Conservation (phyloP, 2,797 vertebrate genomes). For the Channa striata region DNA sequence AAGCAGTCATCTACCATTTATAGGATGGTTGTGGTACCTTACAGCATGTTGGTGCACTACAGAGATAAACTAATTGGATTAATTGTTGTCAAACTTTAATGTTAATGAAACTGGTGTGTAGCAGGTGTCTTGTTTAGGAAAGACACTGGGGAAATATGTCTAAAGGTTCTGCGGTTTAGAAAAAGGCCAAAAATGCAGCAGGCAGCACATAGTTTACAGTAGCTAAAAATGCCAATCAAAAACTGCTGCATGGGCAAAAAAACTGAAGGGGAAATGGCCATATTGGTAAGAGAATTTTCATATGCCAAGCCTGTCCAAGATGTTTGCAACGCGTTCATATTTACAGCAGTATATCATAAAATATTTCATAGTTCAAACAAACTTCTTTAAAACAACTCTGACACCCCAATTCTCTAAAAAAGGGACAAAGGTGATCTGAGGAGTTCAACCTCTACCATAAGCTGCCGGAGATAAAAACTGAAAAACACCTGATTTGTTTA, state of each 20-base stretch:
- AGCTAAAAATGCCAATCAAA: neutral
- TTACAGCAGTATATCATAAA: neutral
- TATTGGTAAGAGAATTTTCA: neutral
- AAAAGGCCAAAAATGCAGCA: neutral
- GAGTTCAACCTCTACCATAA: neutral
- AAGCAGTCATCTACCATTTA: slow-evolving; percentile 48
- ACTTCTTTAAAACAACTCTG: too few relatives aligned
- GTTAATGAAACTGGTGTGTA: neutral
- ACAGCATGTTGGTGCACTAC: too few relatives aligned
- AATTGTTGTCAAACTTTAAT: too few relatives aligned
- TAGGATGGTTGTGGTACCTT: slow-evolving; percentile 38
- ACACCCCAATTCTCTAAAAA: neutral
- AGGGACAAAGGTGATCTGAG: neutral
- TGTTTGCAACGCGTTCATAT: neutral
- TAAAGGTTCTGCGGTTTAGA: slow-evolving; percentile 14
- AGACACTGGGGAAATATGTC: neutral
- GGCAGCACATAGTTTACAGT: neutral
- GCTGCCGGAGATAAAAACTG: slow-evolving; percentile 2
- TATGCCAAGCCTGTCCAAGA: neutral
- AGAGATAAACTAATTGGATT: too few relatives aligned
- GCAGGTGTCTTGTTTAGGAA: slow-evolving; percentile 13
- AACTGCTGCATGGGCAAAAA: slow-evolving; percentile 20
- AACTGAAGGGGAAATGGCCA: neutral
- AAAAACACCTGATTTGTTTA: neutral
- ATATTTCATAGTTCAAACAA: neutral